A percentile compares a stretch with the other conserved stretches of the same genome.
Conservation (phyloP, 2,888 invertebrate species). For the Amphiduros pacificus region DNA sequence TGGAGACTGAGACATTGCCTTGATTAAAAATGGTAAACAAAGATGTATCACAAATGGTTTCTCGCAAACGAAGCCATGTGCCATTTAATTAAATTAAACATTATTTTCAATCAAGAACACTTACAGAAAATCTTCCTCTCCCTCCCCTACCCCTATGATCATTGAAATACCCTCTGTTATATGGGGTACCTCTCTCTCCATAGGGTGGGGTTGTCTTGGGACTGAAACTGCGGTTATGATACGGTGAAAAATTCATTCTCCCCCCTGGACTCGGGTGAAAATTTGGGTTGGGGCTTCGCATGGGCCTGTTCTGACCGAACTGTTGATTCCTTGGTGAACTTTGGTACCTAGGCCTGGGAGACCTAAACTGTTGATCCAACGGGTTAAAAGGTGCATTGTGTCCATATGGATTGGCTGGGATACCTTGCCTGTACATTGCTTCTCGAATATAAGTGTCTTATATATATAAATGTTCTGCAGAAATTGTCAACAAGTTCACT, state of each 20-base stretch:
- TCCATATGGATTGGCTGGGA: not conserved
- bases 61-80: too few relatives aligned
- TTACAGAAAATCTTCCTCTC: not conserved
- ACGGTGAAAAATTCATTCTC: not conserved
- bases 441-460: too few relatives aligned
- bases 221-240: not conserved
- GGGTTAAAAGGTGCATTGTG: conserved; percentile 1
- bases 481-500: too few relatives aligned
- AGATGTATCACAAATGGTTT: too few relatives aligned
- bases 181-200: too few relatives aligned
- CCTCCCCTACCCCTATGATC: not conserved
- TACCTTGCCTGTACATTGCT: not conserved
- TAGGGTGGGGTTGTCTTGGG: not conserved
- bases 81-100: too few relatives aligned
- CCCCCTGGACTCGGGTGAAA: not conserved
- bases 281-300: not conserved
- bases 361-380: conserved; percentile 5
- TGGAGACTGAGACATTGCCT: too few relatives aligned
- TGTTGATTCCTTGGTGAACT: conserved; percentile 2
- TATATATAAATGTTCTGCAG: too few relatives aligned
- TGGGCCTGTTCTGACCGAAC: too few relatives aligned
- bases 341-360: conserved; percentile 5
- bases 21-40: too few relatives aligned
- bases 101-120: not conserved
- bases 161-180: too few relatives aligned